Evolutionary conservation across 2,888 invertebrate genomes (phyloP).

Genomic region (Rhaphigaster nebulosa): DNA sequence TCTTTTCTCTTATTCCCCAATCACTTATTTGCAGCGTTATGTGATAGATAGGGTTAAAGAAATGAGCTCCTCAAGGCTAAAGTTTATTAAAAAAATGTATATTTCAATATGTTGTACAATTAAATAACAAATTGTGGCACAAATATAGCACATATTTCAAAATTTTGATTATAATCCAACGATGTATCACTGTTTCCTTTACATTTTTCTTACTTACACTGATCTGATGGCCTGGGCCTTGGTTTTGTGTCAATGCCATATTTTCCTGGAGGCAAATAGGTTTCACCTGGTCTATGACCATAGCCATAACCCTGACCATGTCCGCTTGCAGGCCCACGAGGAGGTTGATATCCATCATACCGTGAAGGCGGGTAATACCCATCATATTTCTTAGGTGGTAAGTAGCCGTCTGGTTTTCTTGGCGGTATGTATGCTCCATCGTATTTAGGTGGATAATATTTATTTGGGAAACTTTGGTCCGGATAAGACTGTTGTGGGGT

Average conservation of each 20-base stretch:
- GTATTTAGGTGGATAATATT: slow-evolving; percentile 47
- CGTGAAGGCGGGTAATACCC: neutral
- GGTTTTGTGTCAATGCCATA: slow-evolving; percentile 62
- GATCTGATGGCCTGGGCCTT: slow-evolving; percentile 61
- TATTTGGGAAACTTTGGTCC: slow-evolving; percentile 31
- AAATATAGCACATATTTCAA: slow-evolving; percentile 31
- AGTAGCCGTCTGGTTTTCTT: slow-evolving; percentile 55
- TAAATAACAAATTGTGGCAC: slow-evolving; percentile 25
- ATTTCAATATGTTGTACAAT: slow-evolving; percentile 31
- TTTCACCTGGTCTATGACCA: slow-evolving; percentile 55
- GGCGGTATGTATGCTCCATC: slow-evolving; percentile 54
- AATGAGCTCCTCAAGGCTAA: slow-evolving; percentile 28
- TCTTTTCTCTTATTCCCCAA: slow-evolving; percentile 15
- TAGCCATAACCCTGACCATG: slow-evolving; percentile 22
- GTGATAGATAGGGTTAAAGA: slow-evolving; percentile 15
- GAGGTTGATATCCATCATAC: slow-evolving; percentile 47
- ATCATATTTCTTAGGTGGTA: slow-evolving; percentile 58
- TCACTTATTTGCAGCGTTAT: neutral
- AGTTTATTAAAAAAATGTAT: slow-evolving; percentile 39
- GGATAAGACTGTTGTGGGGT: slow-evolving; percentile 57
- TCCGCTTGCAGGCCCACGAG: neutral
- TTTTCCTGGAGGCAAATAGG: slow-evolving; percentile 59
- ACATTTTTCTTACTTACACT: slow-evolving; percentile 60
- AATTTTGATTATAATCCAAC: slow-evolving; percentile 17
- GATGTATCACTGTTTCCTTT: neutral